Conservation (phyloP, 2,113 vertebrate species). For the Pycnonotus jocosus region DNA sequence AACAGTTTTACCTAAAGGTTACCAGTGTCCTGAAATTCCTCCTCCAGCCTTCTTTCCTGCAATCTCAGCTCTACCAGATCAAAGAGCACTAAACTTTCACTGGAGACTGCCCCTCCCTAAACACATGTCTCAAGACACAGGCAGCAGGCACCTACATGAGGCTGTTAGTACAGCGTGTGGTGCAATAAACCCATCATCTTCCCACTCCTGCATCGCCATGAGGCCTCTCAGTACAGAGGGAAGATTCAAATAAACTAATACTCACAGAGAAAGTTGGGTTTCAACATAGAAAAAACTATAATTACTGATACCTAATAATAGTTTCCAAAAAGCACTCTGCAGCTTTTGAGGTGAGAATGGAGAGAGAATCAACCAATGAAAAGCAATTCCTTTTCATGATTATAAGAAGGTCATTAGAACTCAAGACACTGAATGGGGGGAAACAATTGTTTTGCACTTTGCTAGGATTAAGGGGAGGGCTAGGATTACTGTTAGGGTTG, state of each 20-base stretch:
- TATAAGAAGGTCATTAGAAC: background rate
- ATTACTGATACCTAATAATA: background rate
- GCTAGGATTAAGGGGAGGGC: background rate
- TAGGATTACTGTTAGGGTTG: background rate
- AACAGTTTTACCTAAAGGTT: background rate
- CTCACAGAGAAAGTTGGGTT: background rate
- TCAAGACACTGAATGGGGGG: background rate
- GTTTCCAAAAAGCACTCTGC: background rate
- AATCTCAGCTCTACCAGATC: background rate
- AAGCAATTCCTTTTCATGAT: background rate
- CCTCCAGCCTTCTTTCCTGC: background rate
- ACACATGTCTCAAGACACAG: background rate
- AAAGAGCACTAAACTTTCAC: background rate
- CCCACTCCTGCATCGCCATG: background rate
- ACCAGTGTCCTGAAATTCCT: background rate
- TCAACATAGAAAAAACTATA: background rate
- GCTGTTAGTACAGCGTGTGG: background rate
- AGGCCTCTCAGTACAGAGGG: background rate
- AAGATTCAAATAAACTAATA: background rate
- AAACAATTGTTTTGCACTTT: background rate
- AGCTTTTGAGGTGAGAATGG: background rate
- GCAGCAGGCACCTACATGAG: background rate
- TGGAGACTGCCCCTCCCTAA: background rate
- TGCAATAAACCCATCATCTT: background rate
- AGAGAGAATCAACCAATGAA: background rate